Evolutionary conservation across 2,888 invertebrate species (phyloP).

Genomic region (Andrena flavipes): DNA sequence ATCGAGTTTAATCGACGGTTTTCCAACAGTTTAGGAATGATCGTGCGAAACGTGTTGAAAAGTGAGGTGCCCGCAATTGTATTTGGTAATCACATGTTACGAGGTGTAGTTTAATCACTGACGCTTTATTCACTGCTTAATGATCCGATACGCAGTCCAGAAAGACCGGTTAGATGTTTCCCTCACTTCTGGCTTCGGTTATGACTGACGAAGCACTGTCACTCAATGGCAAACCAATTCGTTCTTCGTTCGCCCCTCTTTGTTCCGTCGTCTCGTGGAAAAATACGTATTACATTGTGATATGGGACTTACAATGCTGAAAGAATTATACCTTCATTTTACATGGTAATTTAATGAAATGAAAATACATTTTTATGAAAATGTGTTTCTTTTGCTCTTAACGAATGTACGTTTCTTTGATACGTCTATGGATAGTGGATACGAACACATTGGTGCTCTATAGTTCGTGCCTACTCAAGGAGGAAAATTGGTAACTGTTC

Average conservation of each 20-base stretch:
- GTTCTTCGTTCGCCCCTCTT: conserved; percentile 26
- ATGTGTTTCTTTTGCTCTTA: background rate
- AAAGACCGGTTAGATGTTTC: conserved; percentile 27
- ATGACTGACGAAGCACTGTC: conserved; percentile 14
- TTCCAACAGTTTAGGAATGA: background rate
- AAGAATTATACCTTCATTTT: background rate
- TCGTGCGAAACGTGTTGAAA: background rate
- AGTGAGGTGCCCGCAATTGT: conserved; percentile 13
- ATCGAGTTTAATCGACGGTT: conserved; percentile 8
- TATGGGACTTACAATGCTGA: background rate
- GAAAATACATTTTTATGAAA: background rate
- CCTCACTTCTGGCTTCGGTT: conserved; percentile 46
- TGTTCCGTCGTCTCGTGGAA: conserved; percentile 41
- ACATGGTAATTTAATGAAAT: too few relatives aligned
- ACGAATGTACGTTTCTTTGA: background rate
- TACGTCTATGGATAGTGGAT: too few relatives aligned
- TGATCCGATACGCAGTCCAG: conserved; percentile 30
- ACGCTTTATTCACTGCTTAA: conserved; percentile 50
- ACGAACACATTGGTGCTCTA: too few relatives aligned
- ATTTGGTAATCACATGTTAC: conserved; percentile 41
- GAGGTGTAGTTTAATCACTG: conserved; percentile 31
- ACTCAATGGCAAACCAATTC: conserved; percentile 25
- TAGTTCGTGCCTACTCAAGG: too few relatives aligned
- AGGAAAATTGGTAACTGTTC: too few relatives aligned
- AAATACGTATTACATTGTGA: conserved; percentile 25